Conservation (phyloP, 2,888 invertebrate species). For the Rotaria sp. region DNA sequence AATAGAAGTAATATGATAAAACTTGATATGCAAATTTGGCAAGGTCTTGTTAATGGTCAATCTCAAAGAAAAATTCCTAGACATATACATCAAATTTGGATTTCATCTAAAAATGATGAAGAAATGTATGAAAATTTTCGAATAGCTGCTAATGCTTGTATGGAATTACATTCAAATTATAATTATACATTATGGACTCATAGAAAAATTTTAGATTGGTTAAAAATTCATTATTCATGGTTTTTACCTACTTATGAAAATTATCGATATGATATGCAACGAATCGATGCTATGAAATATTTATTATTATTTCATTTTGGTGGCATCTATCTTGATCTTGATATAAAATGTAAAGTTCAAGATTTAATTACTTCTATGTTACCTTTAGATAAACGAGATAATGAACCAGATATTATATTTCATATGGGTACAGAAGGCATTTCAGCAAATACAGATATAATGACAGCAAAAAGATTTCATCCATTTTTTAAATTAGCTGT, state of each 20-base stretch:
- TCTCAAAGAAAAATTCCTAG: neutral
- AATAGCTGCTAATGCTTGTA: neutral
- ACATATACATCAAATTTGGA: neutral
- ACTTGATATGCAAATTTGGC: neutral
- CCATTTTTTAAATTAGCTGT: neutral
- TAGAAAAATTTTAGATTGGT: neutral
- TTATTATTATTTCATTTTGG: constrained; percentile 1
- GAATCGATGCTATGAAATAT: neutral
- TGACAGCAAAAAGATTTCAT: neutral
- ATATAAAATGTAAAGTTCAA: neutral
- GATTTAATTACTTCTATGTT: neutral
- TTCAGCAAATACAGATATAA: neutral
- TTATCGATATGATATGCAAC: neutral
- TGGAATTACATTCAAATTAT: neutral
- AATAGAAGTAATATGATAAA: neutral
- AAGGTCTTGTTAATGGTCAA: neutral
- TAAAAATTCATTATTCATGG: neutral
- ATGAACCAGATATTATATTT: neutral
- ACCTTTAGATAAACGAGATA: neutral
- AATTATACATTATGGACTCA: neutral
- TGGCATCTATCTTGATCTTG: neutral
- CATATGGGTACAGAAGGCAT: neutral
- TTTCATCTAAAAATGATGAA: neutral
- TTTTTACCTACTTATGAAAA: neutral
- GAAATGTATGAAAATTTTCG: neutral